Evolutionary conservation across 2,113 vertebrate genomes (phyloP).

Genomic region (Rostratula benghalensis): DNA sequence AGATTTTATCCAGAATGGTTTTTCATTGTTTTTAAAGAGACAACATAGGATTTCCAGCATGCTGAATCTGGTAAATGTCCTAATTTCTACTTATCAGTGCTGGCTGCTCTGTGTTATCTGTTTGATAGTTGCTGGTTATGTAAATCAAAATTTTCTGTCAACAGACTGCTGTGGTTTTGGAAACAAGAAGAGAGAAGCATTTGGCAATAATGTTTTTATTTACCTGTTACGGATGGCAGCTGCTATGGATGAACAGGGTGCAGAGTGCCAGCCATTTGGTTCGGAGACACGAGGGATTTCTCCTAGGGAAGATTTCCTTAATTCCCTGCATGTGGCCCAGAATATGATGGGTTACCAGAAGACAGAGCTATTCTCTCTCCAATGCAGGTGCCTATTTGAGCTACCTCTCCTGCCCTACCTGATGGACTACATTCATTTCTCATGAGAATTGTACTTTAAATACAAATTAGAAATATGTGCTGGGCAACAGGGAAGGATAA

Average conservation of each 20-base stretch:
- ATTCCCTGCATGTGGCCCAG: background rate
- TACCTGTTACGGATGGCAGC: background rate
- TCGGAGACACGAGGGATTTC: background rate
- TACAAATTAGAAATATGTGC: background rate
- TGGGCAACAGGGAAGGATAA: background rate
- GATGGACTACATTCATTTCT: background rate
- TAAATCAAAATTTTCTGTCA: background rate
- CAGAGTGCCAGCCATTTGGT: background rate
- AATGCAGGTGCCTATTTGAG: background rate
- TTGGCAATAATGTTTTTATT: constrained; percentile 23
- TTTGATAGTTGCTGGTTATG: constrained; percentile 22
- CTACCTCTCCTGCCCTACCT: background rate
- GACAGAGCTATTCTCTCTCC: background rate
- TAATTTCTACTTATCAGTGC: background rate
- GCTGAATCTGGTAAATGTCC: constrained; percentile 17
- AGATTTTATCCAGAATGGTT: constrained; percentile 40
- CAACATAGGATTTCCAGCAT: constrained; percentile 19
- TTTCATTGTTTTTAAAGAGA: constrained; percentile 68
- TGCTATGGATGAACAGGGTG: background rate
- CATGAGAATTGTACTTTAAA: background rate
- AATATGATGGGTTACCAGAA: background rate
- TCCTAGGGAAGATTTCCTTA: background rate
- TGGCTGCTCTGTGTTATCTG: background rate
- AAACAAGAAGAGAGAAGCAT: background rate
- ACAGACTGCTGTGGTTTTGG: background rate